A percentile compares a stretch with the other conserved stretches of the same genome.
Conservation (phyloP, 2,113 vertebrate species). For the Lonchura striata region DNA sequence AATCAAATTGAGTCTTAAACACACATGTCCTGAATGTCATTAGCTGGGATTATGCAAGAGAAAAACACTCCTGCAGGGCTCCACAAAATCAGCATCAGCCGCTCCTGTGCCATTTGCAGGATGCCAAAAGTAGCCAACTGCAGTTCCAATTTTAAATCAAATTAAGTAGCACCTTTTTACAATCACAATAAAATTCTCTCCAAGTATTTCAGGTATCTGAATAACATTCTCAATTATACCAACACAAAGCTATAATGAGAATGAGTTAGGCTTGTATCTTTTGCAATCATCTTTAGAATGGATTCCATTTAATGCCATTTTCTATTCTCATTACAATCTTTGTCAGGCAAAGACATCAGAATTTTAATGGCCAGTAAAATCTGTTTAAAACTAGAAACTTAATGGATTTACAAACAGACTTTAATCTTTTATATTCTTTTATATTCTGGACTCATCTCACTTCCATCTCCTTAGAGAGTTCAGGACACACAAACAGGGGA, state of each 20-base stretch:
- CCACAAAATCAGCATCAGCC: not conserved
- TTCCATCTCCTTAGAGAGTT: not conserved
- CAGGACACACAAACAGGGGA: not conserved
- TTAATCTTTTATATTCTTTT: not conserved
- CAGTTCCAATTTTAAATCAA: conserved; percentile 22
- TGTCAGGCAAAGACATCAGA: not conserved
- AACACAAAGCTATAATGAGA: conserved; percentile 34
- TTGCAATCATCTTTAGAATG: conserved; percentile 32
- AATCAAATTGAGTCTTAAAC: not conserved
- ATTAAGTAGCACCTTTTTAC: conserved; percentile 41
- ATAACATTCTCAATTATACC: conserved; percentile 26
- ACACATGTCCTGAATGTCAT: not conserved
- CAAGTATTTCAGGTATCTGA: conserved; percentile 19
- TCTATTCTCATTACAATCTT: conserved; percentile 38
- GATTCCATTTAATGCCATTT: conserved; percentile 40
- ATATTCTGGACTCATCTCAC: not conserved
- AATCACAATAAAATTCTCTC: conserved; percentile 30
- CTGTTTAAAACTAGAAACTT: conserved; percentile 34
- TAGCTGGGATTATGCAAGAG: not conserved
- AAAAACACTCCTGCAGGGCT: not conserved
- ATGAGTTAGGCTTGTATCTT: conserved; percentile 19
- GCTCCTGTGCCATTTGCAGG: not conserved
- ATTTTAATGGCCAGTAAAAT: conserved; percentile 36
- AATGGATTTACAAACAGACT: not conserved
- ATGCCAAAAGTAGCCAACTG: not conserved